These are phyloP conservation scores for Bothrops jararaca DNA, from an alignment of 2,113 vertebrate genomes.

Conservation along the genomic window DNA sequence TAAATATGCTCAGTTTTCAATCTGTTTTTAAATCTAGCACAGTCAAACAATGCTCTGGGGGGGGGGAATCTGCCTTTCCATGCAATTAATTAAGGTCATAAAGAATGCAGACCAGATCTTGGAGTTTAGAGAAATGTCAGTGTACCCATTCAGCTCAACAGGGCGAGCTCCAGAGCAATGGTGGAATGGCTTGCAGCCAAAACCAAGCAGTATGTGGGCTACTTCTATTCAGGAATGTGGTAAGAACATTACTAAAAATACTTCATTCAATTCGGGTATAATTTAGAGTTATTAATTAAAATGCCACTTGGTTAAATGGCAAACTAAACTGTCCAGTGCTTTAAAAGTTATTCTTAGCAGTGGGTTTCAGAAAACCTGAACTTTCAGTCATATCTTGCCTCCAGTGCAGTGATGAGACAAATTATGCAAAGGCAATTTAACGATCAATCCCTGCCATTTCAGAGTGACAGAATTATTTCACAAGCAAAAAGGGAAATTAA, in stretches of 20 bases:
- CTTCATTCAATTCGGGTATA: not conserved
- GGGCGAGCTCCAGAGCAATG: not conserved
- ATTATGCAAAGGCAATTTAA: slow-evolving; percentile 62
- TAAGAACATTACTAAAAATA: slow-evolving; percentile 23
- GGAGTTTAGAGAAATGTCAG: not conserved
- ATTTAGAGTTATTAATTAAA: slow-evolving; percentile 37
- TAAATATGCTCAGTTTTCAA: not conserved
- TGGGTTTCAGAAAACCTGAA: slow-evolving; percentile 45
- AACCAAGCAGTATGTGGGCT: not conserved
- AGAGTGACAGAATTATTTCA: slow-evolving; percentile 58
- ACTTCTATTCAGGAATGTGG: not conserved
- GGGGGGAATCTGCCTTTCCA: not conserved
- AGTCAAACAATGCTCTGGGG: not conserved
- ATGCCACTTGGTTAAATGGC: not conserved
- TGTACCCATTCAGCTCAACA: not conserved
- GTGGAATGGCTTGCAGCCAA: not conserved
- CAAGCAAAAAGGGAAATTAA: slow-evolving; percentile 2
- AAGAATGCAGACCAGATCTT: not conserved
- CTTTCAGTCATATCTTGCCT: slow-evolving; percentile 59
- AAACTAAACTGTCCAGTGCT: slow-evolving; percentile 31
- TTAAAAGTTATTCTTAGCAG: not conserved
- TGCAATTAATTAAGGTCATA: not conserved
- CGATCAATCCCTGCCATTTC: slow-evolving; percentile 64
- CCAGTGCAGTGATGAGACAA: slow-evolving; percentile 54
- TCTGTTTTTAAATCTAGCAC: not conserved